Base-by-base conservation (phyloP, 2,888 invertebrate genomes). In the Lasius fuliginosus region DNA sequence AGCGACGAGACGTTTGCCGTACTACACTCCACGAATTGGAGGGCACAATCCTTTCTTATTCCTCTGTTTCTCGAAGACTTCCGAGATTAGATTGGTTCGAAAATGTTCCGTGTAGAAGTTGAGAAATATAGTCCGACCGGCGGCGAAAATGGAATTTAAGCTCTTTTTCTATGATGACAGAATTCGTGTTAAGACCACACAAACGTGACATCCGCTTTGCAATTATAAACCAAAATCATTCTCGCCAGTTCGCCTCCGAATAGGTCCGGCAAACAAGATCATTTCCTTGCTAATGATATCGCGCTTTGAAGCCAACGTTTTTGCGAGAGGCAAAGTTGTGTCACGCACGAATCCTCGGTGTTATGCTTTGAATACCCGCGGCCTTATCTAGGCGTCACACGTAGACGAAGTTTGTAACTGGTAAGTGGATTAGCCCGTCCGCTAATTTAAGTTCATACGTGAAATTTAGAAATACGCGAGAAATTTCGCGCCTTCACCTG, bases 371-470 rank as follows among this genome's bases (percentile, higher is more conserved):
- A 81, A 73, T 81, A 81, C 60, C 33, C 33, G 73, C 60, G 12
- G 27, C 12, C 73, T 81, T 81, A 81, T 81, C 79, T 81, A 81
- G n/a, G 60, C 73, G 60, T 81, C 79, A 81, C 79, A 73, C 79
- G 79, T 81, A 81, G 33, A 36, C 60, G 27, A 65, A 77, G 82
- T 83, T 77, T 65, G 65, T 67, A 77, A 67, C 40, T 67, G 42
- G 82, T 77, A 83, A 83, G 67, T 67, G 36, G 82, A 83, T 83
- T 83, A 83, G 77, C 77, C 15, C 36, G 46, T 77, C 58, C 18
- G 67, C 58, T 58, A 77, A 83, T 83, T 67, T 74, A 77, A 76
- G 82, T 83, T 77, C 46, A 77, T 77, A 83, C 77, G 56, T 83
- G 76, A n/a, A n/a, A n/a, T 77, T 81, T 73, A 36, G 79, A 71